Conservation (phyloP, 2,888 invertebrate genomes). For the Caenorhabditis japonica region DNA sequence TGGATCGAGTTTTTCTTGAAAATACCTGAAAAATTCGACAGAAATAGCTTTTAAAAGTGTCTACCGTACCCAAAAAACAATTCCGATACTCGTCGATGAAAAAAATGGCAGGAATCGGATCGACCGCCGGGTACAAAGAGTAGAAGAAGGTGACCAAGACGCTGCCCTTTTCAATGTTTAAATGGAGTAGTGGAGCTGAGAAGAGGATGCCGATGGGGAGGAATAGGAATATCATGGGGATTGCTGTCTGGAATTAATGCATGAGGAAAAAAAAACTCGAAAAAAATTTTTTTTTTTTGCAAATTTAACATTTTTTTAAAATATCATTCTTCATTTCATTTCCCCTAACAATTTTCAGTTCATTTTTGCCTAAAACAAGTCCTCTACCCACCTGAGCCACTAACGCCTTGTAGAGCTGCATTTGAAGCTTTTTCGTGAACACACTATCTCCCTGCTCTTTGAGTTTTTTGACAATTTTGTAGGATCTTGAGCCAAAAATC, state of each 20-base stretch:
- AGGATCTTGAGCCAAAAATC: constrained; percentile 13
- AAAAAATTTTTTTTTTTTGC: no score
- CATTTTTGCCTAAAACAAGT: neutral
- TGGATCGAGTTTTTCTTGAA: constrained; percentile 7
- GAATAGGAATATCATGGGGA: constrained; percentile 21
- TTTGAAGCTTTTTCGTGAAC: constrained; percentile 21
- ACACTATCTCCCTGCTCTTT: constrained; percentile 15
- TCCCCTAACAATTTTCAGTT: neutral
- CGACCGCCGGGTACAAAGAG: constrained; percentile 22
- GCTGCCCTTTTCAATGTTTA: constrained; percentile 15
- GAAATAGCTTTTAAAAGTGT: neutral
- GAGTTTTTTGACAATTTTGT: constrained; percentile 4
- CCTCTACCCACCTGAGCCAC: constrained; percentile 19
- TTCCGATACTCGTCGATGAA: constrained; percentile 15
- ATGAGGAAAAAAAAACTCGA: no score
- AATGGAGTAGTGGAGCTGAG: constrained; percentile 9
- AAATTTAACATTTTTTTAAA: neutral
- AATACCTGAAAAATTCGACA: neutral
- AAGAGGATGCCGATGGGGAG: constrained; percentile 26
- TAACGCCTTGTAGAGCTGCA: constrained; percentile 32
- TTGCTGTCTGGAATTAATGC: constrained; percentile 18
- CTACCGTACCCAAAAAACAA: constrained; percentile 10
- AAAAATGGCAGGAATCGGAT: constrained; percentile 23
- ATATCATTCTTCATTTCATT: no score
- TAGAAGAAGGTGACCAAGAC: constrained; percentile 23